A percentile compares a stretch with the other conserved stretches of the same genome.
These are phyloP conservation scores for Heliconius melpomene DNA, from an alignment of 1,140 invertebrate genomes.

Conservation along the genomic window DNA sequence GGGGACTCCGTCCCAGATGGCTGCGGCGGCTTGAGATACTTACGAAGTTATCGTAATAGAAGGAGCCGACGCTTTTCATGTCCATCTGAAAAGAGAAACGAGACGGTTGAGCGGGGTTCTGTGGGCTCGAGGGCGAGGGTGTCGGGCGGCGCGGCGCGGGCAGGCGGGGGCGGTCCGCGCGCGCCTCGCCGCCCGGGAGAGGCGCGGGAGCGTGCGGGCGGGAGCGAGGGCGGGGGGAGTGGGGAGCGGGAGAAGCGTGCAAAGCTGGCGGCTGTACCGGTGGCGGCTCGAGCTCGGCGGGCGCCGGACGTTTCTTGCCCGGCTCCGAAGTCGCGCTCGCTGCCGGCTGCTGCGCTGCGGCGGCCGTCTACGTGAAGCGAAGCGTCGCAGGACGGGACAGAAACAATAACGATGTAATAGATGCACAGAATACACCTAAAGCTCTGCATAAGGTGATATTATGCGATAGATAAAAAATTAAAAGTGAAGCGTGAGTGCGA, in stretches of 20 bases:
- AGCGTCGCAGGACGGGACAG: constrained; percentile 80
- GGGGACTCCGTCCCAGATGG: neutral
- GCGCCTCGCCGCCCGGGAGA: constrained; percentile 59
- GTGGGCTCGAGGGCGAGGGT: constrained; percentile 52
- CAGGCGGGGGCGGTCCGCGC: constrained; percentile 53
- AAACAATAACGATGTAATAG: constrained; percentile 81
- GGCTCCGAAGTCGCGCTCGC: constrained; percentile 73
- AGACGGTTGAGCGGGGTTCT: constrained; percentile 65
- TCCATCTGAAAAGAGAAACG: constrained; percentile 89
- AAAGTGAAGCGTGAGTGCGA: constrained; percentile 80
- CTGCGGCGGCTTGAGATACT: constrained; percentile 81
- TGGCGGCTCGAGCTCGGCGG: constrained; percentile 76
- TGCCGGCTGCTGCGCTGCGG: constrained; percentile 73
- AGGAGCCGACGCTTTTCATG: constrained; percentile 95
- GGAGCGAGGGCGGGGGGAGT: constrained; percentile 61
- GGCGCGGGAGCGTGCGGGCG: constrained; percentile 62
- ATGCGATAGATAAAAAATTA: constrained; percentile 79
- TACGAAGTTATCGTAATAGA: constrained; percentile 97
- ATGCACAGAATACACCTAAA: constrained; percentile 82
- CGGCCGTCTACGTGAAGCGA: constrained; percentile 80
- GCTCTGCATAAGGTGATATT: constrained; percentile 79
- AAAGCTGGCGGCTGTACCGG: constrained; percentile 74
- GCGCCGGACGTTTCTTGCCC: constrained; percentile 77
- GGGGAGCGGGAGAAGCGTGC: constrained; percentile 66
- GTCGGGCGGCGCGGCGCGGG: constrained; percentile 58